phyloP scores from a whole-genome alignment of 2,888 invertebrate genomes.

The Listrodromus nycthemerus region DNA sequence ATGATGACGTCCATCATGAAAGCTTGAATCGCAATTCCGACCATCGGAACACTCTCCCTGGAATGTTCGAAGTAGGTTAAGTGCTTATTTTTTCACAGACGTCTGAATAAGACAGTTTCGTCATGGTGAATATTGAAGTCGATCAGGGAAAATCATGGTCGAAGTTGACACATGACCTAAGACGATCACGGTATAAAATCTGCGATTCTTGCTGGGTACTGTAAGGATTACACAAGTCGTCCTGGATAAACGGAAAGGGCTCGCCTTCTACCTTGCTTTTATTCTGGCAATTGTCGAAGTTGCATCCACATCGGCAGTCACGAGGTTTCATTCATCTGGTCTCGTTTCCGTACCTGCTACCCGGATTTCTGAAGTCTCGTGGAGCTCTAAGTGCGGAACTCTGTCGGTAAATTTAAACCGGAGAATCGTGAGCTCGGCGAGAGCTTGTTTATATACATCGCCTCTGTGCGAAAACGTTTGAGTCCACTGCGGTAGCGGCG shows the following conservation, averaged over 20 bases:
- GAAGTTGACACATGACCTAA: not conserved
- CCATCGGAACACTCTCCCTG: not conserved
- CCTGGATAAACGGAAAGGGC: not conserved
- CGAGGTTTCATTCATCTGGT: conserved; percentile 17
- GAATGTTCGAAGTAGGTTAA: not conserved
- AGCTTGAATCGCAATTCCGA: not conserved
- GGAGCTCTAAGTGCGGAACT: conserved; percentile 62
- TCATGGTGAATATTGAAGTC: not conserved
- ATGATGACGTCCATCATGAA: not conserved
- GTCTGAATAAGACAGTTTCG: not conserved
- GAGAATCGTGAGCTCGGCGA: conserved; percentile 41
- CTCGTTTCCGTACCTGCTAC: conserved; percentile 7
- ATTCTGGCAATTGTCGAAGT: conserved; percentile 39
- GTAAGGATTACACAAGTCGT: conserved; percentile 33
- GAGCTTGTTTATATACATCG: conserved; percentile 38
- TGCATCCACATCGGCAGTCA: conserved; percentile 18
- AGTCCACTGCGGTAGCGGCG: conserved; percentile 16
- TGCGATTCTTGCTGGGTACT: conserved; percentile 15
- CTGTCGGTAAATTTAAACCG: conserved; percentile 66
- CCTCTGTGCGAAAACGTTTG: conserved; percentile 46
- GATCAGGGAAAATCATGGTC: not conserved
- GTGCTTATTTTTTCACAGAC: not conserved
- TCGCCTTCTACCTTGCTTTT: not conserved
- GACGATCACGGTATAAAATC: conserved; percentile 31
- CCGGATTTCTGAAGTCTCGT: conserved; percentile 44